phyloP scores from a whole-genome alignment of 2,888 invertebrate genomes.

The Caprella mutica region DNA sequence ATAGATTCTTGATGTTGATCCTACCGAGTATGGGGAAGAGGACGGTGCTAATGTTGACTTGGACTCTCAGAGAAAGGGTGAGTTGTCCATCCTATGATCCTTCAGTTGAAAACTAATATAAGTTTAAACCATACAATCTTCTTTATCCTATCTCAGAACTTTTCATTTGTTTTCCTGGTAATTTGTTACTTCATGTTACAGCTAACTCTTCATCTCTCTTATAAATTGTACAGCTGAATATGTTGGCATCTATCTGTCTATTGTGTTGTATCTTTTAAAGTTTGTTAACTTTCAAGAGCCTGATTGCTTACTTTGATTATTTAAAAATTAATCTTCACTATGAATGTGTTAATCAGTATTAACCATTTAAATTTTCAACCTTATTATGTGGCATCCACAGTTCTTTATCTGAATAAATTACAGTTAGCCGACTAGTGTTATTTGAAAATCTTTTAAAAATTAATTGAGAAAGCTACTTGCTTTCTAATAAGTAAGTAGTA shows the following conservation, averaged over 20 bases:
- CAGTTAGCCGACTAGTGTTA: background rate
- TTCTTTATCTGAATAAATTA: background rate
- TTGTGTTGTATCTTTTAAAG: too few species aligned
- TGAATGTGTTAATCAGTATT: background rate
- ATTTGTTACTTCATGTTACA: background rate
- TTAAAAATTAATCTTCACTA: background rate
- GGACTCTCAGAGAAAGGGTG: conserved; percentile 95
- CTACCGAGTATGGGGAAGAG: conserved; percentile 87
- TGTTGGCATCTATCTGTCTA: background rate
- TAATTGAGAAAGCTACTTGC: background rate
- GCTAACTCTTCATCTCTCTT: background rate
- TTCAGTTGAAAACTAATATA: too few species aligned
- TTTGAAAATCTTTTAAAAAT: background rate
- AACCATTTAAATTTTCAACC: background rate
- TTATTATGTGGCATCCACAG: background rate
- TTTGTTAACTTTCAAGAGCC: too few species aligned
- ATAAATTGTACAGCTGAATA: background rate
- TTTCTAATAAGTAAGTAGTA: background rate
- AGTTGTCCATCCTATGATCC: conserved; percentile 99
- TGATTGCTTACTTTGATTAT: background rate
- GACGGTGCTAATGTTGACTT: conserved; percentile 98
- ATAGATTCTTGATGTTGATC: conserved; percentile 85
- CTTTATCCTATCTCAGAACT: too few species aligned
- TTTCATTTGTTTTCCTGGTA: conserved; percentile 13
- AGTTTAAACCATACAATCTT: too few species aligned